Evolutionary conservation across 1,140 invertebrate species (phyloP), one percentile per base, ranked within the genome.

Genomic region (Laupala kohalensis): DNA sequence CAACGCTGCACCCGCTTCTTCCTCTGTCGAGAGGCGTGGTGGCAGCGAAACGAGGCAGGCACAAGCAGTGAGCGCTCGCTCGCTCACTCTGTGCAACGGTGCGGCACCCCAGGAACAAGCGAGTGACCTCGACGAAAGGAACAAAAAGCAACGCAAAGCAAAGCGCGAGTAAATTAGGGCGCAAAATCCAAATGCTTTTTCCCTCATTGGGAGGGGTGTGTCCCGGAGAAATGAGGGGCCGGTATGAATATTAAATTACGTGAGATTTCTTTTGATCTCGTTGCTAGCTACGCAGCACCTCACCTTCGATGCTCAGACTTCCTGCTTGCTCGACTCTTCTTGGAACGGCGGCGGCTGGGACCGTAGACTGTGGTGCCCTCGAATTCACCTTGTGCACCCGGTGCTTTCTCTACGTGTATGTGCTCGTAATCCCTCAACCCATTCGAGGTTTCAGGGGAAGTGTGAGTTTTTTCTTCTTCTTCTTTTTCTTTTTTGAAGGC

Each of bases 251-350:
- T 53, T 53, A 53, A 53, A 53, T 53, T 53, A 53, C 37, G 37
- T 53, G 37, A 53, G 37, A 53, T 53, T 53, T 53, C 37, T 53
- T 53, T 53, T 53, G 37, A 53, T 53, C 37, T 53, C 37, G 37
- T 19, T 9, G 30, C 6, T 6, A 15, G 30, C 30, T 13, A 19
- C 37, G 37, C 1, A 53, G 9, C 9, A 9, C 37, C 1, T 53
- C 37, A 19, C 37, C 4, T 19, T 9, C 37, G 37, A 53, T 19
- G 37, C 37, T 19, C 37, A 19, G 37, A 19, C 9, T 19, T 9
- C 37, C 1, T 4, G 19, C 1, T 1, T 0, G 1, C 1, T 0
- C 1, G 4, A 1, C 4, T 4, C 4, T 1, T 9, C 37, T 19
- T 19, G 9, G 1, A 9, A 19, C 4, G 37, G 9, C 1, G 37